Evolutionary conservation across 2,888 invertebrate species (phyloP), one percentile per base, ranked within the genome.

Genomic region (Steinernema hermaphroditum): DNA sequence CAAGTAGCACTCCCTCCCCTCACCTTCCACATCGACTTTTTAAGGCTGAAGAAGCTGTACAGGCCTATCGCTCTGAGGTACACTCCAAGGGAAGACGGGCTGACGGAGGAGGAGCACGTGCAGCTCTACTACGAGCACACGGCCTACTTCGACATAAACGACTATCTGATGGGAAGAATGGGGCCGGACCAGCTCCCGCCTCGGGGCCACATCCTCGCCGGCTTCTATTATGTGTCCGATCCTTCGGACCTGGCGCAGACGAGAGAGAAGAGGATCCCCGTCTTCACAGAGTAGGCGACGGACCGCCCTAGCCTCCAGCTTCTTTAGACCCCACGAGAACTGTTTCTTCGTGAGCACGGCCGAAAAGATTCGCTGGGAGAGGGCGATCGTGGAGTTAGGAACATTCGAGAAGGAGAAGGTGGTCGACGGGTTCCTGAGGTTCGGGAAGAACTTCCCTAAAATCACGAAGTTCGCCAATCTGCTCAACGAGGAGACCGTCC

Each of bases 391-490:
- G n/a, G 46, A 46, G 4, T 19, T 19, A 6, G 46, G 22, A 6
- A 46, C 46, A 4, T 9, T 32, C 16, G 62, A 62, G 16, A 62
- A 12, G 32, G 62, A 62, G 62, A 12, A 14, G 2, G 32, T 34
- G 32, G 62, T 62, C 2, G 29, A 62, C 6, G 62, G 32, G n/a
- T 62, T 62, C 32, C 32, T 62, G 29, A 1, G 16, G 2, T 62
- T 27, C 62, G 62, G 62, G 4, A 62, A 62, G 32, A 29, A 62
- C n/a, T 62, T 62, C 16, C 32, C 29, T 2, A 62, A 62, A 32
- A 62, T 62, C 6, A 32, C 62, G 8, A n/a, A 2, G 32, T 62
- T 32, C n/a, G 27, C 32, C 29, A n/a, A 27, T 6, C 29, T 62
- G 1, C 22, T 16, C 14, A 62, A 32, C 16, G 62, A 24, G 27